Base-by-base conservation (phyloP, 2,797 vertebrate genomes). In the Coluber constrictor region DNA sequence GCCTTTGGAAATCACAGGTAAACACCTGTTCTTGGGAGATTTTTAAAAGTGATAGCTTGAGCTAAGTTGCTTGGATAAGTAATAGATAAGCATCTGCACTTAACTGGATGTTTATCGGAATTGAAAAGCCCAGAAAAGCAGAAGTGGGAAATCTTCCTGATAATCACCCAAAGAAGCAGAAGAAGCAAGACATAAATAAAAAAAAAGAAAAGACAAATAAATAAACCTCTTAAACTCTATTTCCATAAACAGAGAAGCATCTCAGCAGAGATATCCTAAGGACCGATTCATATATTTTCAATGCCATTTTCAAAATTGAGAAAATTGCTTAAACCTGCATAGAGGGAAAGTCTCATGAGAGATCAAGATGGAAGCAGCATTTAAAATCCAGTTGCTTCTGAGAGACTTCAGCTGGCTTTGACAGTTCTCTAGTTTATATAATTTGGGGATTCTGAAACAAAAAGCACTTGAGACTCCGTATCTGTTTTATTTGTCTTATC, bases 61-160 rank as follows among this genome's bases (percentile, higher is more conserved):
- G 23, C 66, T 94, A 60, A 16, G 7, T 93, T 66, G 16, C 70
- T 51, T 92, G 60, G 15, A 90, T 94, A 96, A 95, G 79, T 2
- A 23, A 27, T n/a, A 93, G 79, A 79, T 94, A 94, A 89, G 59
- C 27, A 91, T 95, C 54, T 95, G 25, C 74, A 89, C 54, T 66
- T 92, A 66, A 43, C 61, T 8, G 86, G 87, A 91, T 96, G 90
- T 3, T 96, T 94, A 96, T 92, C 47, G 5, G 37, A 93, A 92
- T 43, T 47, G 20, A 92, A 89, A 96, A 93, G 90, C 91, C 60
- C 83, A 93, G 43, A 83, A 3, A 88, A 91, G 91, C 4, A 51
- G 8, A 93, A 93, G 92, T 83, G 93, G 37, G 3, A 47, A 11
- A 89, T 51, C 90, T 93, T 70, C 93, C 94, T 92, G 91, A 13